Base-by-base conservation (phyloP, 2,113 vertebrate species). In the Pholis gunnellus region DNA sequence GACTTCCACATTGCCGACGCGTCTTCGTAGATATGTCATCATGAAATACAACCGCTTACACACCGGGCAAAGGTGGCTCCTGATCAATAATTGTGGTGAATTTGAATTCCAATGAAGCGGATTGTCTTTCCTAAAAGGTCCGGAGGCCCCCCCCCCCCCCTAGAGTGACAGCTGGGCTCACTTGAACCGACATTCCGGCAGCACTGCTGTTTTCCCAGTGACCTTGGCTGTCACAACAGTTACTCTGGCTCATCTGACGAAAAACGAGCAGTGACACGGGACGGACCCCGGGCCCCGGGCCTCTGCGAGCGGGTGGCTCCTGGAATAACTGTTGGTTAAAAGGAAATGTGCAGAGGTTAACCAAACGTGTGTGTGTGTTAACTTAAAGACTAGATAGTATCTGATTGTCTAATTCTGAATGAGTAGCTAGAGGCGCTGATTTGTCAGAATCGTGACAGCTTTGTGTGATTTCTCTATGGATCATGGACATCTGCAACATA, bases 221-320 rank as follows among this genome's bases (percentile, higher is more conserved):
- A 89, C 92, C 90, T 89, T 64, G 50, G 76, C 86, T 87, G 90
- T 91, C 92, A 88, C 90, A 91, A 83, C 82, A 89, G 78, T 72
- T 87, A 72, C 75, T 80, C 79, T 73, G 85, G 71, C 74, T 85
- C 77, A 57, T 86, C 76, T 90, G 82, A 87, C 72, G 34, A 34
- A 90, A 83, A 91, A 77, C 75, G 85, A 79, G 71, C 88, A 81
- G 88, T 81, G 61, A 20, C 31, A 68, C 27, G 74, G 79, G 68
- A 71, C 22, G 18, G 79, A 83, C 56, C 48, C 6, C 14, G 56
- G 18, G 52, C 6, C 57, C 74, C 20, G 9, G 77, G 64, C 66
- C 76, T 84, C 22, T 71, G 27, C 46, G 0, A 50, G 29, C 9
- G 5, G 5, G 10, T 4, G 29, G 2, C 73, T 79, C 13, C n/a